Base-by-base conservation (phyloP, 2,888 invertebrate genomes). In the Petrolisthes cinctipes region DNA sequence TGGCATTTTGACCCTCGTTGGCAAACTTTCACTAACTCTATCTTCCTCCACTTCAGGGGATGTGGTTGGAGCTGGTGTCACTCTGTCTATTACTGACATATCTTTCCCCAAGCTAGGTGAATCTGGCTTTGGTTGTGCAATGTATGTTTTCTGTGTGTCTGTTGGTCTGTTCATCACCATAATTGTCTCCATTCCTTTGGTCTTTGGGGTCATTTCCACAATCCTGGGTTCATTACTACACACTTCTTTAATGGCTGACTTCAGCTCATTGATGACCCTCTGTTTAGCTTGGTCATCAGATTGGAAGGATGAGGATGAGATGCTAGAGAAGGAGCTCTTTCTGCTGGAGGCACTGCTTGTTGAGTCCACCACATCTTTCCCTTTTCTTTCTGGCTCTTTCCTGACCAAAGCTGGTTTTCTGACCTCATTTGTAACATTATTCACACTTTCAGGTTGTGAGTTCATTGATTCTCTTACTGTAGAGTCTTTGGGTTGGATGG, bases 211-310 rank as follows among this genome's bases (percentile, higher is more conserved):
- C 20, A 87, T 7, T 57, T 80, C 87, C 3, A 87, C 23, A 68
- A 87, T 87, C 73, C 87, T 79, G 9, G 87, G 87, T 23, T 87
- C 87, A 11, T 57, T 85, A 53, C 78, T 86, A 51, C 76, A 76
- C 1, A 75, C n/a, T 20, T 78, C 78, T 37, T n/a, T 57, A 14
- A 87, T 79, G 14, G 80, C 73, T 3, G 80, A 56, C 68, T 83
- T 87, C 53, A 87, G 75, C 61, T 87, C 87, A n/a, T 80, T 73
- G 23, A 87, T 83, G 23, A 87, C 75, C 17, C 56, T 80, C 20
- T 54, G 83, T 66, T 87, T 87, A 37, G 61, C 68, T 53, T 73
- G 37, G 79, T 87, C 87, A 7, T 86, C 82, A 9, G 71, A 82
- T n/a, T 23, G 71, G 71, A 71, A 53, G 23, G 76, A 84, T 5